These are phyloP conservation scores for Mugil cephalus DNA, from an alignment of 2,113 vertebrate species.

Conservation along the genomic window DNA sequence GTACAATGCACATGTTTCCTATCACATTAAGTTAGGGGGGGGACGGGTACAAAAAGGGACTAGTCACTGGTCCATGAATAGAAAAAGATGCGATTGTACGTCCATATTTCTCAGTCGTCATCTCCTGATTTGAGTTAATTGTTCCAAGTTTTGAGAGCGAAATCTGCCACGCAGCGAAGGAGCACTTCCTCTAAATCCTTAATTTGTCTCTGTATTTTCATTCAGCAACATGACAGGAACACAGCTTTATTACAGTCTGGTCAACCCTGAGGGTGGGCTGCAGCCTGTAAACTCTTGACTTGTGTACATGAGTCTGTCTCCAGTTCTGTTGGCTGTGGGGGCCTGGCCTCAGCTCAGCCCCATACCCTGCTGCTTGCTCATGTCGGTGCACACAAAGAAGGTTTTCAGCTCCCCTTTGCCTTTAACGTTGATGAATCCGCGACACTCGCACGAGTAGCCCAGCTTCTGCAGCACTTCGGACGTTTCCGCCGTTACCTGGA, in stretches of 20 bases:
- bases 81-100: constrained; percentile 41
- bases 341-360: constrained; percentile 87
- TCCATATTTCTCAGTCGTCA: constrained; percentile 4
- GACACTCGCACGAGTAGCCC: constrained; percentile 95
- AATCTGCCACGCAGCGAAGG: not conserved
- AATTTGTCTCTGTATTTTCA: not conserved
- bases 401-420: constrained; percentile 97
- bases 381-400: constrained; percentile 96
- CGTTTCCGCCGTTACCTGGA: constrained; percentile 95
- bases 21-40: constrained; percentile 43
- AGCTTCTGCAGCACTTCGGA: constrained; percentile 87
- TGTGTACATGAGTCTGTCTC: constrained; percentile 13
- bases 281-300: constrained; percentile 35
- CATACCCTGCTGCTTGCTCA: constrained; percentile 92
- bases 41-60: constrained; percentile 48
- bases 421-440: constrained; percentile 96
- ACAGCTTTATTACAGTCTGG: constrained; percentile 5
- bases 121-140: constrained; percentile 4
- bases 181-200: constrained; percentile 19
- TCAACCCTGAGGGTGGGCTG: constrained; percentile 1
- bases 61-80: constrained; percentile 29
- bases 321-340: not conserved
- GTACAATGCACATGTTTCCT: constrained; percentile 40
- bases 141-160: not conserved
- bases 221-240: constrained; percentile 18